phyloP scores from a whole-genome alignment of 2,888 invertebrate genomes.

The Acleris sparsana region DNA sequence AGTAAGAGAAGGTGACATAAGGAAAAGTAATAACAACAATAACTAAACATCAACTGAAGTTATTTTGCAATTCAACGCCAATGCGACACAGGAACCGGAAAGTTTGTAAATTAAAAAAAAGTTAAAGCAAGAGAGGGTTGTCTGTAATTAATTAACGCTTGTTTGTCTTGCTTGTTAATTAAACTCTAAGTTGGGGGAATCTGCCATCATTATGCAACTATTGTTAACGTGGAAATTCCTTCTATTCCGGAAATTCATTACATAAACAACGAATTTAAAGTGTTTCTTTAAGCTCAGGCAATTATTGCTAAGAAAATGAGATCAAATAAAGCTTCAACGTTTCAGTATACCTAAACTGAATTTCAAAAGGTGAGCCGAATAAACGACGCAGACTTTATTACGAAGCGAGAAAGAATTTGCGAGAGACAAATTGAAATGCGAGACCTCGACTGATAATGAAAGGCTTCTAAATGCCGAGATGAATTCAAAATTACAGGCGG shows the following conservation, averaged over 20 bases:
- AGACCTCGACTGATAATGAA: constrained; percentile 36
- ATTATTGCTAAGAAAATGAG: constrained; percentile 25
- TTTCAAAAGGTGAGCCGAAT: constrained; percentile 20
- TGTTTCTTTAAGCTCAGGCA: not conserved
- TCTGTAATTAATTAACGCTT: constrained; percentile 18
- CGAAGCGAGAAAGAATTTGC: constrained; percentile 39
- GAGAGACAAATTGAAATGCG: constrained; percentile 43
- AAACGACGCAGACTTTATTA: constrained; percentile 26
- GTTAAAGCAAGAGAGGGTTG: constrained; percentile 11
- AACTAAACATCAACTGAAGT: no score
- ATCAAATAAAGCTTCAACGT: constrained; percentile 9
- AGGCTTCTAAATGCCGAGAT: constrained; percentile 23
- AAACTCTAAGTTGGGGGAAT: constrained; percentile 17
- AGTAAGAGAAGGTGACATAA: no score
- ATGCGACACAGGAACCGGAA: not conserved
- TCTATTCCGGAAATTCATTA: no score
- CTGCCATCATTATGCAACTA: constrained; percentile 14
- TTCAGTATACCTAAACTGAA: constrained; percentile 8
- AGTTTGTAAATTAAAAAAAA: constrained; percentile 2
- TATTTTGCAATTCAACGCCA: not conserved
- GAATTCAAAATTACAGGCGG: constrained; percentile 31
- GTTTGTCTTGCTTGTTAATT: constrained; percentile 27
- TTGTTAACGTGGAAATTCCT: not conserved
- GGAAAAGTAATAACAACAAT: no score
- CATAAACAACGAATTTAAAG: no score